Evolutionary conservation across 2,888 invertebrate genomes (phyloP), one percentile per base, ranked within the genome.

Genomic region (Luffia ferchaultella): DNA sequence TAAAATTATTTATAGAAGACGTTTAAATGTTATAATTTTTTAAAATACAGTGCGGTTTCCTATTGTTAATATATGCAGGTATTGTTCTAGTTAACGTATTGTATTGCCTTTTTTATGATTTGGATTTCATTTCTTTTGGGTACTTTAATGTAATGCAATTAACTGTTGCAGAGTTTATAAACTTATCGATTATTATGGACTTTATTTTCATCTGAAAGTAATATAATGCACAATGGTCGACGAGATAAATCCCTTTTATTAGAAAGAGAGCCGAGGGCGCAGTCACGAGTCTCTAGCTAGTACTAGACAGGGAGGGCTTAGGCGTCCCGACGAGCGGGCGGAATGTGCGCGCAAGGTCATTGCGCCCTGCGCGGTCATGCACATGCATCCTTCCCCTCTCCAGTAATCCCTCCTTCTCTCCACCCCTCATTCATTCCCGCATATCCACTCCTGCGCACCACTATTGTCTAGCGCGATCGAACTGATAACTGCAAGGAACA

Each of bases 331-430:
- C 46, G 68, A 68, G 68, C 71, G 73, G 71, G 76, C 64, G 80
- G 79, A 75, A 78, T 80, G 78, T 70, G 75, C 76, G 71, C 70
- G 73, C 83, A 83, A 83, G 83, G 83, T 82, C 83, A 82, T 82
- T 83, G 82, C 78, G 80, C 82, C 76, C 79, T 73, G 77, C 78
- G 77, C 83, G 83, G 83, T 83, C 83, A 83, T 79, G 79, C 73
- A 75, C 80, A 68, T 69, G 67, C 70, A 63, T 68, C 68, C 63
- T n/a, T n/a, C n/a, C 65, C 61, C 60, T 57, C 63, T 57, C 53
- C 43, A 50, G n/a, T n/a, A 42, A 17, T 50, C 45, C 68, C 63
- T n/a, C n/a, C n/a, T 65, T 61, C 60, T 57, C 63, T 57, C 53
- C 43, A 50, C n/a, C n/a, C n/a, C n/a, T n/a, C n/a, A n/a, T n/a